A percentile compares a stretch with the other conserved stretches of the same genome.
Evolutionary conservation across 2,797 vertebrate species (phyloP).

Genomic region (Sarcoramphus papa): DNA sequence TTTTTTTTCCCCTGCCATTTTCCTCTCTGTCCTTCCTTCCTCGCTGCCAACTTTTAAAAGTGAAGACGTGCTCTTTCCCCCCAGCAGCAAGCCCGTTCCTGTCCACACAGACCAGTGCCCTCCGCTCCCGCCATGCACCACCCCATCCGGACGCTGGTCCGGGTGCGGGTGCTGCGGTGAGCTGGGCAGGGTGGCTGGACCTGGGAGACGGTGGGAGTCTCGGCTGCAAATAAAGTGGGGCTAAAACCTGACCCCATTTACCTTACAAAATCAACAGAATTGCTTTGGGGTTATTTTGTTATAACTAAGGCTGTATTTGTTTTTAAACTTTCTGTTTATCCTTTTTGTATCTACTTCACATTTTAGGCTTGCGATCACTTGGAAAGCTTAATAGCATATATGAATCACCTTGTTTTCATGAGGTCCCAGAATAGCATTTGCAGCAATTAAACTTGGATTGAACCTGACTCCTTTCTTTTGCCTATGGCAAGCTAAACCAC

Average conservation of each 20-base stretch:
- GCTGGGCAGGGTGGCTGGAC: neutral
- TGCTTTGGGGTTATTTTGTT: neutral
- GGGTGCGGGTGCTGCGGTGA: neutral
- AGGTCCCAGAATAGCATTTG: conserved; percentile 1
- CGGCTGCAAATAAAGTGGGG: rapidly evolving
- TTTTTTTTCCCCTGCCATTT: rapidly evolving
- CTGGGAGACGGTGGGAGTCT: neutral
- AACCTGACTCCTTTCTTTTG: conserved; percentile 25
- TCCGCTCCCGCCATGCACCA: rapidly evolving
- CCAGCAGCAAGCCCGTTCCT: rapidly evolving
- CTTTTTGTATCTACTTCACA: neutral
- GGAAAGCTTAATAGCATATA: neutral
- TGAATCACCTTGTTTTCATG: conserved; percentile 7
- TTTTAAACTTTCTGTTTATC: neutral
- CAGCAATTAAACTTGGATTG: conserved; percentile 38
- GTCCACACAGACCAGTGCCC: neutral
- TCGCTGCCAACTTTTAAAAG: rapidly evolving
- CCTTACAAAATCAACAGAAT: neutral
- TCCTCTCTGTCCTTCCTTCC: neutral
- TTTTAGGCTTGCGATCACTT: neutral
- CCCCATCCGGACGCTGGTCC: neutral
- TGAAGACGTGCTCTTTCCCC: rapidly evolving
- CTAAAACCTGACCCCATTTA: neutral
- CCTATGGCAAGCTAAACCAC: neutral
- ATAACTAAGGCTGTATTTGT: neutral